A percentile compares a stretch with the other conserved stretches of the same genome.
These are phyloP conservation scores for Sebastes minor DNA, from an alignment of 2,797 vertebrate genomes.

Conservation along the genomic window DNA sequence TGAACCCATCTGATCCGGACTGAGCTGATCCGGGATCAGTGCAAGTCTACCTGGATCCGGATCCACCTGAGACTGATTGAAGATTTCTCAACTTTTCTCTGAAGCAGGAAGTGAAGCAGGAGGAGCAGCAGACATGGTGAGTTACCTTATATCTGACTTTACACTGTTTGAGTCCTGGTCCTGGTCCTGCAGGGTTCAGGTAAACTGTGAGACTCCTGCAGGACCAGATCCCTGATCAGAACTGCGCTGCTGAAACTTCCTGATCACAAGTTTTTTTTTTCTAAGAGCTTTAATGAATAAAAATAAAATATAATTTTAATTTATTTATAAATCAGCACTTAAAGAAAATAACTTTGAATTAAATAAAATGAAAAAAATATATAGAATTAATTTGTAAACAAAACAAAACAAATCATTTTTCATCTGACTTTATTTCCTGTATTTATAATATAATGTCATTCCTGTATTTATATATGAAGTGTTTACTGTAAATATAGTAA, in stretches of 20 bases:
- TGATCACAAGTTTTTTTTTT: not conserved
- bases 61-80: slow-evolving; percentile 2
- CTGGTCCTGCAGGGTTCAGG: not conserved
- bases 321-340: not conserved
- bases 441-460: no score
- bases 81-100: slow-evolving; percentile 41
- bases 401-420: not conserved
- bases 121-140: slow-evolving; percentile 65
- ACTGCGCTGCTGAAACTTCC: not conserved
- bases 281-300: not conserved
- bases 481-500: not conserved
- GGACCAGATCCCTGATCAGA: not conserved
- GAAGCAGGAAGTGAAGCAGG: slow-evolving; percentile 66
- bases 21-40: not conserved
- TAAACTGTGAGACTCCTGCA: not conserved
- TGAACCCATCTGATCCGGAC: not conserved
- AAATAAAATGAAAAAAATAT: not conserved
- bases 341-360: not conserved
- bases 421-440: not conserved
- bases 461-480: not conserved
- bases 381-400: not conserved
- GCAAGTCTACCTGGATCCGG: slow-evolving; percentile 1
- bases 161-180: not conserved
- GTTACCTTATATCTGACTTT: slow-evolving; percentile 6
- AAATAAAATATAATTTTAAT: not conserved